phyloP scores from a whole-genome alignment of 2,888 invertebrate species.

The Thysanoteuthis rhombus region DNA sequence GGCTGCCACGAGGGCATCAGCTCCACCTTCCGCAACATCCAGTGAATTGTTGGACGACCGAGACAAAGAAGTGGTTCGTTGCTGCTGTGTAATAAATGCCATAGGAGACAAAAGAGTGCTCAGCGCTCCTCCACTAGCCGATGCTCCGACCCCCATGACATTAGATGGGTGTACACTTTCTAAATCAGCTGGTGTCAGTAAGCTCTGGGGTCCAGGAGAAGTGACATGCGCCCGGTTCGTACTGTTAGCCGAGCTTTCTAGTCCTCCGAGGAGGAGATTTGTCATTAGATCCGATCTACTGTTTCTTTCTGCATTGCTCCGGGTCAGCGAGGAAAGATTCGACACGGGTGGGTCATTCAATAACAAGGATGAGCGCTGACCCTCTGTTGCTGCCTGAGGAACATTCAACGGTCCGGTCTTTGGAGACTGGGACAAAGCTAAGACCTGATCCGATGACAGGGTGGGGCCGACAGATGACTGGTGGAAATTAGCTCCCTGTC shows the following conservation, averaged over 20 bases:
- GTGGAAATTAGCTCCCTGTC: not conserved
- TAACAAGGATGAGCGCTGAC: not conserved
- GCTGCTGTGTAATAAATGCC: conserved; percentile 46
- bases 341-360: not conserved
- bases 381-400: not conserved
- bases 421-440: conserved; percentile 17
- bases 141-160: not conserved
- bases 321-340: not conserved
- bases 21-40: not conserved
- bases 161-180: not conserved
- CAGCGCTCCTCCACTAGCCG: not conserved
- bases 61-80: conserved; percentile 38
- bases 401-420: not conserved
- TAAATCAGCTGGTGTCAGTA: conserved; percentile 34
- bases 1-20: conserved; percentile 72
- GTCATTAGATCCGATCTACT: not conserved
- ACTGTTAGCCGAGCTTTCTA: not conserved
- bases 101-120: conserved; percentile 49
- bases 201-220: not conserved
- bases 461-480: not conserved
- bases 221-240: not conserved
- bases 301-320: not conserved
- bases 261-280: not conserved
- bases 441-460: not conserved
- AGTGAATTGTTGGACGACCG: conserved; percentile 23